A percentile compares a stretch with the other conserved stretches of the same genome.
Evolutionary conservation across 2,797 vertebrate genomes (phyloP).

Genomic region (Leptatherina wallacei): DNA sequence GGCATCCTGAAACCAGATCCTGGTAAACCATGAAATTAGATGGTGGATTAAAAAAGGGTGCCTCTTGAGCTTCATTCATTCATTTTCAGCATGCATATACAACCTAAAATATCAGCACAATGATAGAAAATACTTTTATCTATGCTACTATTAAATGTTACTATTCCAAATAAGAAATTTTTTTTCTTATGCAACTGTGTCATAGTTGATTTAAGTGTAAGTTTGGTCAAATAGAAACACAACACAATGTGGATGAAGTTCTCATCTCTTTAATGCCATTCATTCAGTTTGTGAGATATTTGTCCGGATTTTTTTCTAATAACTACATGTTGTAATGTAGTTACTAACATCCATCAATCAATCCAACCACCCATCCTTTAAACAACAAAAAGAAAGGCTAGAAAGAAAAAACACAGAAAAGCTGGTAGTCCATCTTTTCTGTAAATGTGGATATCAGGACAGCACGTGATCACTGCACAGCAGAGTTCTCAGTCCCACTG

Average conservation of each 20-base stretch:
- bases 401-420: background rate
- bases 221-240: background rate
- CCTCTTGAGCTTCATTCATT: constrained; percentile 4
- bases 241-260: background rate
- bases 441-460: background rate
- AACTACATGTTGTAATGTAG: no score
- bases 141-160: background rate
- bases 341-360: no score
- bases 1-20: constrained; percentile 10
- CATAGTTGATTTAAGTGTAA: background rate
- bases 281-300: no score
- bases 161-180: background rate
- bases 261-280: no score
- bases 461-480: constrained; percentile 1
- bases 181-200: no score
- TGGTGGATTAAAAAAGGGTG: constrained; percentile 4
- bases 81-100: background rate
- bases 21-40: constrained; percentile 9
- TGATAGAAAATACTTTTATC: background rate
- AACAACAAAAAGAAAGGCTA: background rate
- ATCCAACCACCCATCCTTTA: no score
- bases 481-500: constrained; percentile 24
- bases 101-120: background rate
- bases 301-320: no score
- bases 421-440: background rate